A percentile compares a stretch with the other conserved stretches of the same genome.
Evolutionary conservation across 2,888 invertebrate species (phyloP).

Genomic region (Rhagophthalmus giganteus): DNA sequence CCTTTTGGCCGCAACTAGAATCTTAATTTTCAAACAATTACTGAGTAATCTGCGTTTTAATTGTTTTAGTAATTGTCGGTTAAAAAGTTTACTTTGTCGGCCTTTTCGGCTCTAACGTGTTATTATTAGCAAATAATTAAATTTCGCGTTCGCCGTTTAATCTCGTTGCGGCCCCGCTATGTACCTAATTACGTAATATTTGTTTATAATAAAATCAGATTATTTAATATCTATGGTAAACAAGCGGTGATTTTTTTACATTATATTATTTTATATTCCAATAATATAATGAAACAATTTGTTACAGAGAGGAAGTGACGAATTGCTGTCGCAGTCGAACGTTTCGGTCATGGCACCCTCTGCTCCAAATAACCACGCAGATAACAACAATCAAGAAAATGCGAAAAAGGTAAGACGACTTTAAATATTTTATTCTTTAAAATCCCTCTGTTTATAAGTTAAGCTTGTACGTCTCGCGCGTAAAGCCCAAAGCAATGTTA

Average conservation of each 20-base stretch:
- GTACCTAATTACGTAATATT: conserved; percentile 15
- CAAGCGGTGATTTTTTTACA: conserved; percentile 35
- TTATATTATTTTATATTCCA: conserved; percentile 34
- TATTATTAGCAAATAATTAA: conserved; percentile 22
- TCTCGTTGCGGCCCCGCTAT: conserved; percentile 5
- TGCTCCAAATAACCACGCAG: conserved; percentile 74
- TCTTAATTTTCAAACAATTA: conserved; percentile 57
- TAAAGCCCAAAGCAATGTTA: conserved; percentile 15
- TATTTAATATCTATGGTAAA: conserved; percentile 1
- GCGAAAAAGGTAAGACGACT: conserved; percentile 88
- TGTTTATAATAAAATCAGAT: conserved; percentile 5
- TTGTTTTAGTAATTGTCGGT: conserved; percentile 50
- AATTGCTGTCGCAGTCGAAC: conserved; percentile 93
- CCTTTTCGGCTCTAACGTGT: conserved; percentile 15
- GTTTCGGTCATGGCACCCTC: conserved; percentile 91
- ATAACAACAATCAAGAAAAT: conserved; percentile 89
- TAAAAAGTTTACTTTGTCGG: conserved; percentile 26
- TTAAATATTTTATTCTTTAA: neutral
- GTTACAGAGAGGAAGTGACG: conserved; percentile 95
- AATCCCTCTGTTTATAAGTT: conserved; percentile 3
- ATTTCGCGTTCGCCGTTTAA: conserved; percentile 12
- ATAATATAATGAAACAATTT: neutral
- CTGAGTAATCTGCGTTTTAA: conserved; percentile 59
- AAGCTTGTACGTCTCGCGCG: conserved; percentile 9
- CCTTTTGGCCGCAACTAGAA: conserved; percentile 56